Evolutionary conservation across 2,113 vertebrate genomes (phyloP).

Genomic region (Seriola quinqueradiata): DNA sequence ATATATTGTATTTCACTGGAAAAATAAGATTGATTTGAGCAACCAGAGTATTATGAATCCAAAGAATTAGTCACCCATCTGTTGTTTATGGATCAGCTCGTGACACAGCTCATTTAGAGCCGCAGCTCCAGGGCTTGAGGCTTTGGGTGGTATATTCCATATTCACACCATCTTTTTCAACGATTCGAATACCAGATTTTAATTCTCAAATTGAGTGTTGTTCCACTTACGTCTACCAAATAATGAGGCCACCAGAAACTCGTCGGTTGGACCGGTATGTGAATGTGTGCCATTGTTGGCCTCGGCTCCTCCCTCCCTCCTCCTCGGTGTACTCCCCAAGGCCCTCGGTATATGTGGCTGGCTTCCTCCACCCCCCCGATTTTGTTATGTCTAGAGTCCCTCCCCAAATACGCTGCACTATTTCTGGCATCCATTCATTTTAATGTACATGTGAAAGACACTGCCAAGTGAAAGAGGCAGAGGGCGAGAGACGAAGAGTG

Average conservation of each 20-base stretch:
- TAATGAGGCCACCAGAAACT: constrained; percentile 54
- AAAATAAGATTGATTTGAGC: background rate
- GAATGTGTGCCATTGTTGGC: constrained; percentile 70
- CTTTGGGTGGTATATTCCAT: background rate
- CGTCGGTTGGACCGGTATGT: constrained; percentile 51
- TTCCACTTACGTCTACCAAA: constrained; percentile 36
- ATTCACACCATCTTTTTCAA: background rate
- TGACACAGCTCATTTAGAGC: background rate
- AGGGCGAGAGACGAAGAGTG: constrained; percentile 9
- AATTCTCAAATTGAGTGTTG: background rate
- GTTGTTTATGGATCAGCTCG: constrained; percentile 1
- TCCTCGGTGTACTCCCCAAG: constrained; percentile 47
- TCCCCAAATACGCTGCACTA: constrained; percentile 63
- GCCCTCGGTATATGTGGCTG: constrained; percentile 53
- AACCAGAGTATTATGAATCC: background rate
- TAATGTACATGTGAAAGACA: constrained; percentile 51
- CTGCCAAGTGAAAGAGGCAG: constrained; percentile 10
- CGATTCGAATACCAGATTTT: constrained; percentile 11
- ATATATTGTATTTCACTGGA: background rate
- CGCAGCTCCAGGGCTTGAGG: background rate
- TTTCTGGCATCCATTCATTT: constrained; percentile 70
- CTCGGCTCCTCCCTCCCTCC: constrained; percentile 18
- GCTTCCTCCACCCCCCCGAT: constrained; percentile 58
- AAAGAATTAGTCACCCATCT: background rate
- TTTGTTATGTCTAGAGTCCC: constrained; percentile 78